Evolutionary conservation across 2,113 vertebrate species (phyloP), one percentile per base, ranked within the genome.

Genomic region (Sebastes schlegelii): DNA sequence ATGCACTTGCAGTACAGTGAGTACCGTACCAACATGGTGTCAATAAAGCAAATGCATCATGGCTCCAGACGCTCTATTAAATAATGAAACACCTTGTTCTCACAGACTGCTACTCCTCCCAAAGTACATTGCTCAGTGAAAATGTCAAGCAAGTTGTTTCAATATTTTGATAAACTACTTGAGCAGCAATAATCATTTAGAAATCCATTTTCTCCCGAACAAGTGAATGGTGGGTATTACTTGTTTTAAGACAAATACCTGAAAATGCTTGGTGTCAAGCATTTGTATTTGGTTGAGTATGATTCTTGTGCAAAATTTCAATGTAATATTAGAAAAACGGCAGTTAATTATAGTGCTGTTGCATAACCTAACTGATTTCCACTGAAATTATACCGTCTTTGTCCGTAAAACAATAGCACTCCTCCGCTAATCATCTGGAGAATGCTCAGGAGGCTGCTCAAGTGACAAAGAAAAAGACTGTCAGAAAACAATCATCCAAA

Each of bases 401-500:
- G 8, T 80, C 51, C 1, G 1, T n/a, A 21, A 54, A 62, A 71
- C 54, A 90, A 86, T 65, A 83, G 77, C 11, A 19, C 21, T 77
- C 62, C 6, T 52, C 49, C 13, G 55, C 12, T 26, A 46, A 68
- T 71, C 17, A 80, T 62, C 4, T 52, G 54, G 16, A 68, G 11
- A 76, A 52, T 40, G 64, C 3, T 7, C 13, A 62, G 4, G 49
- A 64, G 1, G 68, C 42, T 34, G 23, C 48, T 43, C 54, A 77
- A 12, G 62, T 40, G 46, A 87, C 26, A 16, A 91, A 77, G 34
- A 83, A 79, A 70, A 83, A 54, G 34, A 65, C 79, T 13, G 26
- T 8, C n/a, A 64, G 14, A 57, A 88, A 85, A 34, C 19, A 52
- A 45, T 3, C 13, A 72, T 62, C 21, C 19, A 84, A 54, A 75